Conservation (phyloP, 2,113 vertebrate species). For the Silurus asotus region DNA sequence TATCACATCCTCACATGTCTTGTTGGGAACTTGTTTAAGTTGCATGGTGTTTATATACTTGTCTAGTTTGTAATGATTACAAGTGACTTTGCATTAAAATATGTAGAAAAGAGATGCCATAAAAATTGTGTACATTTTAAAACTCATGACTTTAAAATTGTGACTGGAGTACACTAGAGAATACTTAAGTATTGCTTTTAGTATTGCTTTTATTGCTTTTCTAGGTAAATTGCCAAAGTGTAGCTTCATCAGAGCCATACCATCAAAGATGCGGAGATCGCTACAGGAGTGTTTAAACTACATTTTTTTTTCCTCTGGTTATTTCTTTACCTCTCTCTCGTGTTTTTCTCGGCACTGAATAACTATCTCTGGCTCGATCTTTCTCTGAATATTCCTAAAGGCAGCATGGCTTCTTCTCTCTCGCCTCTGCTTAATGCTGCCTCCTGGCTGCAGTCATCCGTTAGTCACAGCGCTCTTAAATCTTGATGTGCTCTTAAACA, state of each 20-base stretch:
- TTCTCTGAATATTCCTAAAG: constrained; percentile 25
- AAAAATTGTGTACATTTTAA: not conserved
- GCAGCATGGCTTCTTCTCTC: constrained; percentile 23
- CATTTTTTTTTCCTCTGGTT: constrained; percentile 6
- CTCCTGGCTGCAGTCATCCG: constrained; percentile 46
- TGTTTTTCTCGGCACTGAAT: not conserved
- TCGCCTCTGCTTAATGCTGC: constrained; percentile 38
- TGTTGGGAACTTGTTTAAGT: not conserved
- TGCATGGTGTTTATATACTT: not conserved
- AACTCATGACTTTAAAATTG: not conserved
- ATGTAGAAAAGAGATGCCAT: not conserved
- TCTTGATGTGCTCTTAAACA: constrained; percentile 25
- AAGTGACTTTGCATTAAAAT: not conserved
- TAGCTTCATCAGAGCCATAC: not conserved
- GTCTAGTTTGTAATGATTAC: not conserved
- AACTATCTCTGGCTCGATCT: constrained; percentile 11
- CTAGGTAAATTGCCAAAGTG: not conserved
- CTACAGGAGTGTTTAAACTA: not conserved
- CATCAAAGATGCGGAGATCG: not conserved
- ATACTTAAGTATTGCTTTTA: not conserved
- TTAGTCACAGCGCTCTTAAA: constrained; percentile 42
- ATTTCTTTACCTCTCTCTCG: not conserved
- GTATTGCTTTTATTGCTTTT: not conserved
- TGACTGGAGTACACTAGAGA: no score
- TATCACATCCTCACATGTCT: not conserved